Evolutionary conservation across 2,113 vertebrate species (phyloP), one percentile per base, ranked within the genome.

Genomic region (Seriola dumerili): DNA sequence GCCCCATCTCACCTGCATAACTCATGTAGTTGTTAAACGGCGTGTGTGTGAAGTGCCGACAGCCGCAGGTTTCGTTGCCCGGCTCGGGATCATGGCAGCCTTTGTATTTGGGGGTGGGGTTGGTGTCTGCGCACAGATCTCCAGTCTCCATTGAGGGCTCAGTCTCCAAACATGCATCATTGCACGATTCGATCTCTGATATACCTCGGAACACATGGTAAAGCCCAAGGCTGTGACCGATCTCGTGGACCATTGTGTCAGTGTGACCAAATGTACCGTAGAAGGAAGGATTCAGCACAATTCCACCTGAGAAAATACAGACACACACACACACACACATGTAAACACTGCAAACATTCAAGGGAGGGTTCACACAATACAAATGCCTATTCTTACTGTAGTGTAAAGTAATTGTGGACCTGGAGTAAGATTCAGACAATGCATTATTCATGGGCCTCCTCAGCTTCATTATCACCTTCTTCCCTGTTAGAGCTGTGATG

Each of bases 21-120:
- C 98, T 99, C 98, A 99, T 99, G 94, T 98, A 99, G 94, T 99
- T 99, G 91, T 97, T 98, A 93, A 95, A 99, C 0, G 98, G 98
- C 0, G 98, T 99, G 84, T 98, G 94, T 5, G 96, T 94, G 91
- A 99, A 99, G 61, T 95, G 95, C 19, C 91, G 95, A 85, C 96
- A 96, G 8, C 97, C 98, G 1, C 98, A 99, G 0, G 97, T 99
- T 88, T 99, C 98, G 0, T 99, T 99, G 71, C 95, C 97, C 17
- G 97, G 97, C 9, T 96, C 96, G 0, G 98, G 98, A 86, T 99
- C 98, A 0, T 96, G 95, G 6, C 98, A 99, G 55, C 95, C 95
- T 91, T 99, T 99, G 94, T 96, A 96, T 85, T 99, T 99, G 0
- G 98, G 97, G 0, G 98, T 97, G 32, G 98, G 98, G 91, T 98